Conservation (phyloP, 2,113 vertebrate genomes). For the Cervus canadensis region DNA sequence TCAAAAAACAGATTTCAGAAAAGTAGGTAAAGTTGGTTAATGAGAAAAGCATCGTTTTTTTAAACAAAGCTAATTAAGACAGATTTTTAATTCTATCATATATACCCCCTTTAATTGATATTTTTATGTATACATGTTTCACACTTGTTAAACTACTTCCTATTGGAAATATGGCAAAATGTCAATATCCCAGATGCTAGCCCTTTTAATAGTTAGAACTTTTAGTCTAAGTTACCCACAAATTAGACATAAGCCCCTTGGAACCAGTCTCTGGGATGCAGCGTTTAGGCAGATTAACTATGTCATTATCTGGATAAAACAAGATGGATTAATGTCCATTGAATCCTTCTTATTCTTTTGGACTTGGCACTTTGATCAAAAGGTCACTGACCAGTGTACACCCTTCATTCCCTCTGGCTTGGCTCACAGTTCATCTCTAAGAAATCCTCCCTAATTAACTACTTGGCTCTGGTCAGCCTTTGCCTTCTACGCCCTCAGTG, state of each 20-base stretch:
- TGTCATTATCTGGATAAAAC: not conserved
- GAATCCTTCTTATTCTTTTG: not conserved
- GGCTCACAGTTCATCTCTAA: not conserved
- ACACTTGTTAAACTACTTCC: not conserved
- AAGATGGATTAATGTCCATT: not conserved
- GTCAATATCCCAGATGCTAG: not conserved
- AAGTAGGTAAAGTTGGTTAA: not conserved
- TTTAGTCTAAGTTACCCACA: not conserved
- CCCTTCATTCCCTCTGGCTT: not conserved
- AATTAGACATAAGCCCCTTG: not conserved
- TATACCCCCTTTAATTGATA: not conserved
- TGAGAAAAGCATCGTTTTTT: not conserved
- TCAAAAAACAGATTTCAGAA: not conserved
- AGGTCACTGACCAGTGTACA: not conserved
- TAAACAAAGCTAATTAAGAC: not conserved
- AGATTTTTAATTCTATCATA: not conserved
- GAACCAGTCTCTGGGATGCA: not conserved
- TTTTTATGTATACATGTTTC: not conserved
- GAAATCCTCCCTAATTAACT: not conserved
- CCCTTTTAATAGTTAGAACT: not conserved
- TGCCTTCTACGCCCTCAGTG: not conserved
- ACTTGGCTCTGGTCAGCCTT: not conserved
- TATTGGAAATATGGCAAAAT: not conserved
- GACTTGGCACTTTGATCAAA: not conserved
- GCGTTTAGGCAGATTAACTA: not conserved